phyloP scores from a whole-genome alignment of 2,888 invertebrate genomes.

The Allolobophora icterica region DNA sequence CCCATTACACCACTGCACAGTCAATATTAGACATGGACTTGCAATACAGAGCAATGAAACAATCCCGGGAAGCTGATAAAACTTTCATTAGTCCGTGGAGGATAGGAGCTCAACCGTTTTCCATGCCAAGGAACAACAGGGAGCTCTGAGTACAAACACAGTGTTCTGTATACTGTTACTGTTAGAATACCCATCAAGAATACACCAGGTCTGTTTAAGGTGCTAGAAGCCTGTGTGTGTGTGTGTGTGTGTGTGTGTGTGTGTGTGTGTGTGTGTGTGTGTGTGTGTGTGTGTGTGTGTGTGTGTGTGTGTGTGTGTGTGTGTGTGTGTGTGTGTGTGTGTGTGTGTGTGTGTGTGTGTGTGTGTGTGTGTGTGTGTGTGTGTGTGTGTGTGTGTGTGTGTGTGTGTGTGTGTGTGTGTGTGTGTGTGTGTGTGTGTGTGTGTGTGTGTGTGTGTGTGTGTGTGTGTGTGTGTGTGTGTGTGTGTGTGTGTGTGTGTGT shows the following conservation, averaged over 20 bases:
- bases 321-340: too few species aligned
- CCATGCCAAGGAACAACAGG: background rate
- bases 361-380: slow-evolving; percentile 40
- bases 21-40: background rate
- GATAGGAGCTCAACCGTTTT: background rate
- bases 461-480: background rate
- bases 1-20: background rate
- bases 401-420: slow-evolving; percentile 21
- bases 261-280: slow-evolving; percentile 38
- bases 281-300: slow-evolving; percentile 41
- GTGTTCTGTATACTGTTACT: too few species aligned
- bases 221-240: too few species aligned
- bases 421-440: background rate
- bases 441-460: slow-evolving; percentile 25
- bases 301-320: slow-evolving; percentile 38
- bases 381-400: slow-evolving; percentile 42
- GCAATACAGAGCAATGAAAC: background rate
- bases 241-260: background rate
- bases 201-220: too few species aligned
- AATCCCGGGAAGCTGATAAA: background rate
- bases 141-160: background rate
- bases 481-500: slow-evolving; percentile 37
- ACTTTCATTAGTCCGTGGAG: background rate
- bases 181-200: too few species aligned
- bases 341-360: slow-evolving; percentile 31